A percentile compares a stretch with the other conserved stretches of the same genome.
phyloP scores from a whole-genome alignment of 2,888 invertebrate genomes.

The Tinea trinotella region DNA sequence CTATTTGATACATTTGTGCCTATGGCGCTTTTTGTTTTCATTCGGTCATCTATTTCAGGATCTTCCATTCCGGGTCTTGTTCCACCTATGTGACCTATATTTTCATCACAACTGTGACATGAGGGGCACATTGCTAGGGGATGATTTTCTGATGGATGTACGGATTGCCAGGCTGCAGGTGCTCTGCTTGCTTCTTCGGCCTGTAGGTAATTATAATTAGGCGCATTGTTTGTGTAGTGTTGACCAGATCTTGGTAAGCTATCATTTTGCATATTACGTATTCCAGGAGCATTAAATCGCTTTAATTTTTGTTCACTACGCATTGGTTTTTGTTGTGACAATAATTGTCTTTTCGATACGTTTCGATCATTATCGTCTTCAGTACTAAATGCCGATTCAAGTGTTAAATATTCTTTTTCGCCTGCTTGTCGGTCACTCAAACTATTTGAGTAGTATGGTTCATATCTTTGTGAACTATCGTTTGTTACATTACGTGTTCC shows the following conservation, averaged over 20 bases:
- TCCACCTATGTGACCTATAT: too few relatives aligned
- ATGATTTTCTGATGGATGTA: background rate
- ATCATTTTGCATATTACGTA: background rate
- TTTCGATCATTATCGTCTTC: too few relatives aligned
- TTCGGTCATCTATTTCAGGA: background rate
- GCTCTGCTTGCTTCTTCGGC: background rate
- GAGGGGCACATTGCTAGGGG: background rate
- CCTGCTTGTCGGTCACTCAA: too few relatives aligned
- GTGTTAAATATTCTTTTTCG: too few relatives aligned
- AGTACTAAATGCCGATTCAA: too few relatives aligned
- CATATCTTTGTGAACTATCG: too few relatives aligned
- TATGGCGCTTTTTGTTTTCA: background rate
- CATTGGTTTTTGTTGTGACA: too few relatives aligned
- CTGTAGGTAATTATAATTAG: background rate
- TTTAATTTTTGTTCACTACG: too few relatives aligned
- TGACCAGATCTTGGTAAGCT: background rate
- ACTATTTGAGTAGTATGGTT: too few relatives aligned
- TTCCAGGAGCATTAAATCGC: background rate
- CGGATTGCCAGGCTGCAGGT: background rate
- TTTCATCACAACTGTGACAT: background rate
- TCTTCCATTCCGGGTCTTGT: background rate
- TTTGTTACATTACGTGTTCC: too few relatives aligned
- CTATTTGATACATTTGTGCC: background rate
- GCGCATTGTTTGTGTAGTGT: background rate
- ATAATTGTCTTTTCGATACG: too few relatives aligned